These are phyloP conservation scores for Onthophagus sagittarius DNA, from an alignment of 2,888 invertebrate species.

Conservation along the genomic window DNA sequence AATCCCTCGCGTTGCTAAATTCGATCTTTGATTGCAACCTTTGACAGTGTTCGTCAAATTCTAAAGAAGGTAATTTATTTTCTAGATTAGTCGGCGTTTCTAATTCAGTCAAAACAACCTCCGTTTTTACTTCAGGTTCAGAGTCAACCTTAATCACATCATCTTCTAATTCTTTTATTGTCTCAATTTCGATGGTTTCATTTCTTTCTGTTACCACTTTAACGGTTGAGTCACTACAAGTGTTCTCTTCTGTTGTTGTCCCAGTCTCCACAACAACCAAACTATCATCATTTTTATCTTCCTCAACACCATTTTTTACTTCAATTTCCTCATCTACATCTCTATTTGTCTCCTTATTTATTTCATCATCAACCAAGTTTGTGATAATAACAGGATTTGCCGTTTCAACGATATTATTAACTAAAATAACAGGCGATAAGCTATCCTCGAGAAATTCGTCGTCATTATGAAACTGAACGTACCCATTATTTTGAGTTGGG, in stretches of 20 bases:
- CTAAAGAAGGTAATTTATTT: conserved; percentile 25
- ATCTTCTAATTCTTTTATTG: conserved; percentile 3
- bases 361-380: conserved; percentile 39
- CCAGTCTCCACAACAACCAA: conserved; percentile 54
- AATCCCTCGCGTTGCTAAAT: conserved; percentile 66
- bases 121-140: neutral
- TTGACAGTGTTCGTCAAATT: conserved; percentile 61
- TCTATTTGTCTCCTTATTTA: neutral
- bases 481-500: conserved; percentile 60
- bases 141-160: neutral
- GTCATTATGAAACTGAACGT: conserved; percentile 62
- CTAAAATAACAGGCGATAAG: conserved; percentile 38
- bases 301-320: conserved; percentile 38
- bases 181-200: conserved; percentile 17
- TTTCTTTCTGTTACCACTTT: conserved; percentile 43
- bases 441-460: conserved; percentile 45
- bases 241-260: conserved; percentile 60
- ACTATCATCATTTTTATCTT: conserved; percentile 61
- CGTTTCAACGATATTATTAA: conserved; percentile 34
- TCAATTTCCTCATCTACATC: conserved; percentile 39
- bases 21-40: conserved; percentile 65
- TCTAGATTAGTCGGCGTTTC: neutral
- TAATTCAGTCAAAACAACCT: neutral
- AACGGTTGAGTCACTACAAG: conserved; percentile 48
- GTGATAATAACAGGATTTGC: conserved; percentile 48